phyloP scores from a whole-genome alignment of 2,888 invertebrate genomes.

The Anagyrus pseudococci region DNA sequence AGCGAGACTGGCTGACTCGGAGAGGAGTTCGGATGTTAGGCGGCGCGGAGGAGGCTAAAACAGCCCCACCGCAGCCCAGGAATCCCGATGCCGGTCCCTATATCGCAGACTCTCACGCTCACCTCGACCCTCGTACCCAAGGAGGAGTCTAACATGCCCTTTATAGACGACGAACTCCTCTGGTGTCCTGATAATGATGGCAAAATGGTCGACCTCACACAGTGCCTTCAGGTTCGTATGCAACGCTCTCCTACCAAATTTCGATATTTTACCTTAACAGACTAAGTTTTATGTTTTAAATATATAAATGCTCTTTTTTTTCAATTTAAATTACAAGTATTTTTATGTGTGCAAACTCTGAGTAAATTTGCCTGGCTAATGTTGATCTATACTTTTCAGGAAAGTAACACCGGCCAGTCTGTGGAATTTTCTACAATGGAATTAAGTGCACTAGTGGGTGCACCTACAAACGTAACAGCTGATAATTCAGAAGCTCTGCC shows the following conservation, averaged over 20 bases:
- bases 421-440: constrained; percentile 60
- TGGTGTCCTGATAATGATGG: constrained; percentile 96
- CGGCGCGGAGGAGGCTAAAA: constrained; percentile 61
- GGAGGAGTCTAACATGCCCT: constrained; percentile 79
- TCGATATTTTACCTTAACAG: too few relatives aligned
- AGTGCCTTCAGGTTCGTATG: constrained; percentile 80
- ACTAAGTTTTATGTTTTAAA: not conserved
- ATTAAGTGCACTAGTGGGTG: constrained; percentile 55
- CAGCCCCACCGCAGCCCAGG: constrained; percentile 61
- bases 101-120: constrained; percentile 60
- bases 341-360: too few relatives aligned
- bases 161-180: constrained; percentile 92
- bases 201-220: constrained; percentile 90
- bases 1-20: constrained; percentile 25
- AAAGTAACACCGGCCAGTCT: constrained; percentile 56
- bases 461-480: constrained; percentile 50
- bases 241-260: constrained; percentile 5
- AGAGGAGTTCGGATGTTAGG: constrained; percentile 58
- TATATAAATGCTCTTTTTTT: not conserved
- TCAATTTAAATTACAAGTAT: too few relatives aligned
- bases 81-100: constrained; percentile 62
- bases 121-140: constrained; percentile 61
- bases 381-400: constrained; percentile 48
- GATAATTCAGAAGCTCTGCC: constrained; percentile 54
- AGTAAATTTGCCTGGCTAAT: constrained; percentile 19